These are phyloP conservation scores for Tadarida brasiliensis DNA, from an alignment of 2,797 vertebrate species.

Conservation along the genomic window DNA sequence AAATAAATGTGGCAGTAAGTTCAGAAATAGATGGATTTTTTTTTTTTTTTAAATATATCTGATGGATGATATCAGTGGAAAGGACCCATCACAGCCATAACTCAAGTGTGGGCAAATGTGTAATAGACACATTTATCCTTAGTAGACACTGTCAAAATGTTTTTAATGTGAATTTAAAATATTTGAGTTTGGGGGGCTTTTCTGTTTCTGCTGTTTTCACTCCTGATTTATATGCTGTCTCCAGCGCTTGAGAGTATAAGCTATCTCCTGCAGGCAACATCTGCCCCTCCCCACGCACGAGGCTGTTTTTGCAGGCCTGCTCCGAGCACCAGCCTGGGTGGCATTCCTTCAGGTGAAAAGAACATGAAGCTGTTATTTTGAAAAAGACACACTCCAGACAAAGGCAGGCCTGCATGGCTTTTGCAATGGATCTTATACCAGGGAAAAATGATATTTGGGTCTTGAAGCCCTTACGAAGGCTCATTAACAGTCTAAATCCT, in stretches of 20 bases:
- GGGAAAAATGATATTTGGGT: not conserved
- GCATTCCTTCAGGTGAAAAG: not conserved
- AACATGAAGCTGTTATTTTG: slow-evolving; percentile 25
- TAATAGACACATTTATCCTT: slow-evolving; percentile 74
- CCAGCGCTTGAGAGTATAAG: not conserved
- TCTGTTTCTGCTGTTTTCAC: not conserved
- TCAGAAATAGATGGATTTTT: slow-evolving; percentile 76
- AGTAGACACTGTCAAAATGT: slow-evolving; percentile 71
- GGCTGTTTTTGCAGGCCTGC: not conserved
- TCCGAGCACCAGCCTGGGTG: not conserved
- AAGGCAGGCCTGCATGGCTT: not conserved
- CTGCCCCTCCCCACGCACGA: not conserved
- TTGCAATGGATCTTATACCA: not conserved
- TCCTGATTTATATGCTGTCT: slow-evolving; percentile 39
- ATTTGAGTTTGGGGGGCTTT: slow-evolving; percentile 35
- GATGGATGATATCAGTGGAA: slow-evolving; percentile 60
- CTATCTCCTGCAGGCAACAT: not conserved
- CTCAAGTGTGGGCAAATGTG: slow-evolving; percentile 59
- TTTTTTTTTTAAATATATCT: too few relatives aligned
- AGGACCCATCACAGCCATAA: slow-evolving; percentile 18
- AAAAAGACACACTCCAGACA: slow-evolving; percentile 22
- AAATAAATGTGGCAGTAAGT: slow-evolving; percentile 73
- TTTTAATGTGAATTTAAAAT: slow-evolving; percentile 70
- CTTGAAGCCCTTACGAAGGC: not conserved
- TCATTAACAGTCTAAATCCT: not conserved